Evolutionary conservation across 2,797 vertebrate genomes (phyloP), one percentile per base, ranked within the genome.

Genomic region (Triplophysa bombifrons): DNA sequence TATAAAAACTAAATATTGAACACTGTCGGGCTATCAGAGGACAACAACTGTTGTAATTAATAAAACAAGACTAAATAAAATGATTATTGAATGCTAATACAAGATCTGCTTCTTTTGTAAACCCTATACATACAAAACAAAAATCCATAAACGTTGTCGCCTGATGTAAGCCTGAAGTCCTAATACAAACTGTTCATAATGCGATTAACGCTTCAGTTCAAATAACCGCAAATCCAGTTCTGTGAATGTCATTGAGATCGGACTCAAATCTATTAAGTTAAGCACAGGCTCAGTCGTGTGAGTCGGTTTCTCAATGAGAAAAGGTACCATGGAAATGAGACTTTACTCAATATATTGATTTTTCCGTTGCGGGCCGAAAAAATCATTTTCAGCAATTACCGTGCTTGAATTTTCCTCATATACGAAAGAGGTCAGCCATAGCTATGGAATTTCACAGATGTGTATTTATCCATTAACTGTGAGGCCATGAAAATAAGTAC

Each of bases 381-480:
- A 75, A 83, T 74, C 51, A 30, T 76, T 80, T 76, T 83, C 63
- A 63, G 61, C 48, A 80, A 80, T 80, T 80, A 73, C 78, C 22
- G 19, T 66, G 61, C 69, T 71, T 44, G 64, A 73, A 68, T 60
- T 72, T 84, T 81, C 80, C 65, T 84, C 81, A 80, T 86, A 60
- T 81, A 64, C 56, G 17, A 41, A 74, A 68, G 72, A 76, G 72
- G 65, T 80, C 75, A 81, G 55, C 82, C 82, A 79, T 82, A 75
- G 55, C 72, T 65, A 55, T 63, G 38, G 61, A 72, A 83, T 83
- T 78, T 81, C 72, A 81, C 56, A 73, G 48, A 71, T 53, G 50
- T 66, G 48, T 74, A 74, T 80, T 78, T 61, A 81, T 76, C 63
- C 67, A 80, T 73, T 71, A 64, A 46, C 20, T 69, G 25, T 38